These are phyloP conservation scores for Ibycter americanus DNA, from an alignment of 2,797 vertebrate genomes.

Conservation along the genomic window DNA sequence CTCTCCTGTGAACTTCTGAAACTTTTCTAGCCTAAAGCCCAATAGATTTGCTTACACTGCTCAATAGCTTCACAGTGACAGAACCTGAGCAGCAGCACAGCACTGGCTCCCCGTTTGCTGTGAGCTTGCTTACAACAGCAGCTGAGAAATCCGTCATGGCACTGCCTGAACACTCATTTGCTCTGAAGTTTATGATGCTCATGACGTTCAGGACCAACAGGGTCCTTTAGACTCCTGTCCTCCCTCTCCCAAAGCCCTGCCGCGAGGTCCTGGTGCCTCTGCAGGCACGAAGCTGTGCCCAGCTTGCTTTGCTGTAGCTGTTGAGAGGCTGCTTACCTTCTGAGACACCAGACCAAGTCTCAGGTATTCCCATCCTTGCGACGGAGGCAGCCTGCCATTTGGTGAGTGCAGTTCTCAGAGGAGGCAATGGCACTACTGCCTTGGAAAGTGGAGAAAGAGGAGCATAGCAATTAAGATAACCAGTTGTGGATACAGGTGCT, in stretches of 20 bases:
- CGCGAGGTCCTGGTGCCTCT: not conserved
- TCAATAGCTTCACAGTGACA: not conserved
- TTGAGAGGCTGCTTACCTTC: conserved; percentile 65
- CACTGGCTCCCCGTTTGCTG: not conserved
- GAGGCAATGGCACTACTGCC: not conserved
- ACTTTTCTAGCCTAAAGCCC: not conserved
- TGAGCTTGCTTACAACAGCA: accelerated
- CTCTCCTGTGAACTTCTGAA: not conserved
- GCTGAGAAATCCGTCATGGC: not conserved
- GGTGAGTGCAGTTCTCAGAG: not conserved
- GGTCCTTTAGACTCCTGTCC: not conserved
- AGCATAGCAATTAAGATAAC: not conserved
- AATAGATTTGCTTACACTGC: not conserved
- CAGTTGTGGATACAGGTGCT: conserved; percentile 69
- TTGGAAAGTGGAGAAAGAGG: not conserved
- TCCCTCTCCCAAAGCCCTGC: not conserved
- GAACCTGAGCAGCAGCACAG: accelerated
- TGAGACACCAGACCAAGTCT: not conserved
- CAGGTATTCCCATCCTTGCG: not conserved
- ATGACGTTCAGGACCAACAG: not conserved
- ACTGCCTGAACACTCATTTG: not conserved
- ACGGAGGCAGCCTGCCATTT: not conserved
- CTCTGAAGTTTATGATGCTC: not conserved
- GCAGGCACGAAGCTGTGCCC: not conserved
- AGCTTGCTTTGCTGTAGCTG: not conserved